These are phyloP conservation scores for Listrodromus nycthemerus DNA, from an alignment of 2,888 invertebrate genomes.

Conservation along the genomic window DNA sequence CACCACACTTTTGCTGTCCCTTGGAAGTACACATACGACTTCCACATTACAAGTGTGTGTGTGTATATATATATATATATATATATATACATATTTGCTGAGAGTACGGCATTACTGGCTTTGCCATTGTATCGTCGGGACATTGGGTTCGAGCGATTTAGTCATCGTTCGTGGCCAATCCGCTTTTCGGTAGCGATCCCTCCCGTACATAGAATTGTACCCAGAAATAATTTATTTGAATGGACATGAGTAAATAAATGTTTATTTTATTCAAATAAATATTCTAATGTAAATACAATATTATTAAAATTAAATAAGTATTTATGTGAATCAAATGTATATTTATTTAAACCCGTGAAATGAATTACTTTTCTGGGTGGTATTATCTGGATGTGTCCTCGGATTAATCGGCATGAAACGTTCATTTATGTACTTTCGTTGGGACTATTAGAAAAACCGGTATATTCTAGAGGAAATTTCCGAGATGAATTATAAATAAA, in stretches of 20 bases:
- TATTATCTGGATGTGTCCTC: no score
- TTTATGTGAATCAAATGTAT: no score
- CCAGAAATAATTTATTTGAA: not conserved
- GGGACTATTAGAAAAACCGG: not conserved
- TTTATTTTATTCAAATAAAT: no score
- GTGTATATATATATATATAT: not conserved
- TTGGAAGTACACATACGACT: not conserved
- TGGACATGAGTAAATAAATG: no score
- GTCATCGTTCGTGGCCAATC: conserved; percentile 8
- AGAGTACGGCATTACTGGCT: conserved; percentile 4
- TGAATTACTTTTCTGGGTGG: no score
- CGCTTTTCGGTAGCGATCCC: not conserved
- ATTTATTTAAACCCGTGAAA: no score
- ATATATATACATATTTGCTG: not conserved
- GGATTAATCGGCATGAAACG: no score
- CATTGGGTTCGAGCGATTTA: conserved; percentile 25
- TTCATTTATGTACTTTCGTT: no score
- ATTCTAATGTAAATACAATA: no score
- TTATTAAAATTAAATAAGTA: no score
- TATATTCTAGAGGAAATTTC: not conserved
- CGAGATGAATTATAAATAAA: not conserved
- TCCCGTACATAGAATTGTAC: not conserved
- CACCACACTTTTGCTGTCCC: not conserved
- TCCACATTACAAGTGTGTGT: not conserved
- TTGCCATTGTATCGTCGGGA: conserved; percentile 33